Conservation (phyloP, 2,797 vertebrate species). For the Siniperca undulata region DNA sequence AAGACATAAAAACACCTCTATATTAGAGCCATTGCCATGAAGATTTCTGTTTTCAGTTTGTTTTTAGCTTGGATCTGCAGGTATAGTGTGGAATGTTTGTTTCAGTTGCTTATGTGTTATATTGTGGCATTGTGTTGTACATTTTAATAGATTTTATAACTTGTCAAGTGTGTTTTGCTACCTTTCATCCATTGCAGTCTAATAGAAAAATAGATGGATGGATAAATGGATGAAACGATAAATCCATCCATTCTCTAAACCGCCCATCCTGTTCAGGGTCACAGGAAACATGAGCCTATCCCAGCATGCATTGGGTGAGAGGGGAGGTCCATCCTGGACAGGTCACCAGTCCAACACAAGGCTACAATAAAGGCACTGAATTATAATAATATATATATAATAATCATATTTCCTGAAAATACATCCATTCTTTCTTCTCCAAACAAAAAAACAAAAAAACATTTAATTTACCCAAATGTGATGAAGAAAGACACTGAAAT, state of each 20-base stretch:
- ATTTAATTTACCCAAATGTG: not conserved
- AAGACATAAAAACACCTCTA: too few species aligned
- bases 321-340: not conserved
- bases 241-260: not conserved
- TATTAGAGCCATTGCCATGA: too few species aligned
- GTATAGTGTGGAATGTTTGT: too few species aligned
- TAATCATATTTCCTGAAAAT: constrained; percentile 34
- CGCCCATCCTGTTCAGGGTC: not conserved
- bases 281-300: not conserved
- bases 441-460: not conserved
- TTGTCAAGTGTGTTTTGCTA: not conserved
- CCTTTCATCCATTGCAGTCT: not conserved
- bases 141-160: constrained; percentile 1
- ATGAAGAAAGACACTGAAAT: not conserved
- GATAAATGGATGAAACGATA: not conserved
- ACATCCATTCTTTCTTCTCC: constrained; percentile 6
- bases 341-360: not conserved
- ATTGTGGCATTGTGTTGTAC: not conserved
- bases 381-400: not conserved
- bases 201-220: not conserved
- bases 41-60: too few species aligned
- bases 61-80: not conserved
- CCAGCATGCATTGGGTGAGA: not conserved
- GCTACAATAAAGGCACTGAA: not conserved
- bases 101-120: not conserved